Base-by-base conservation (phyloP, 1,140 invertebrate genomes). In the Argopecten irradians region DNA sequence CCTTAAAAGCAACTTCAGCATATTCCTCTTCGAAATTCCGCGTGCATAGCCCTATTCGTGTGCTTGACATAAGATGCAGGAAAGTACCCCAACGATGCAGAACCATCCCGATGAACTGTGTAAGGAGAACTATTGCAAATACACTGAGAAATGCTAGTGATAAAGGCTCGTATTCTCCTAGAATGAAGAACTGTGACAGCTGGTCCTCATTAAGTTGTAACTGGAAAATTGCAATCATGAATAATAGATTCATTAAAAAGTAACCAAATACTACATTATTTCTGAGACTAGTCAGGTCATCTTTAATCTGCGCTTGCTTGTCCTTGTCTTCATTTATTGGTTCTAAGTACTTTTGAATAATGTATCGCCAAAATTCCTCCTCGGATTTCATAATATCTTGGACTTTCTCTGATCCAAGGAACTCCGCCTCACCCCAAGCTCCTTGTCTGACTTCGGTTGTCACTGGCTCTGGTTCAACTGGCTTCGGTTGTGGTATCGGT, bases 11-110 rank as follows among this genome's bases (percentile, higher is more conserved):
- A n/a, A 84, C 85, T 71, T 89, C 82, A 33, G 88, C 41, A 55
- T 82, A 89, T 11, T 33, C 32, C 82, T 89, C 86, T 22, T 89
- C 83, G 22, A 13, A 82, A 39, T 71, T 71, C 32, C 84, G 83
- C 32, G 34, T 46, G 34, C 82, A 71, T 34, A 86, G 32, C 19
- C 82, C 82, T 5, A 91, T 16, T 22, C 83, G 35, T 9, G 98
- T 99, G 7, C 98, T 99, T 19, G 99, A 98, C 92, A 99, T 96
- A 92, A 99, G 99, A 95, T 99, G 99, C 0, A 98, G 98, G 71
- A 99, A 96, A 3, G 99, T 99, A 93, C 98, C 99, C 95, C 99
- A 99, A 14, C 96, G 91, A 91, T 96, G 96, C n/a, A 96, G 91
- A 28, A 96, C 86, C 96, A 96, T 96, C 3, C 95, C 95, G 16